Conservation (phyloP, 2,113 vertebrate genomes). For the Boulengeromyrus knoepffleri region DNA sequence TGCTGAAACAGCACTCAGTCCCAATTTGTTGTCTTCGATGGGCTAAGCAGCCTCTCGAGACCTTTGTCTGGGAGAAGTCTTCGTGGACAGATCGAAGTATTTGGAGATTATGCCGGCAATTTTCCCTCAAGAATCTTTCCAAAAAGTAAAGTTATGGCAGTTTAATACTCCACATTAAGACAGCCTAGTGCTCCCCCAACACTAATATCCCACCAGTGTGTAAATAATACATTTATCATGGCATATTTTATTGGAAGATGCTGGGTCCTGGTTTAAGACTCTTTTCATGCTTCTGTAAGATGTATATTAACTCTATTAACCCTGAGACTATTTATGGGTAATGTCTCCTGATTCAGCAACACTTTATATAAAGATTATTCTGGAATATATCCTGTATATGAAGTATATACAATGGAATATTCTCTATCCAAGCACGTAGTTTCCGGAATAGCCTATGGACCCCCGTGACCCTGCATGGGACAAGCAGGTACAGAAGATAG, state of each 20-base stretch:
- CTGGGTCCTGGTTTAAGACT: background rate
- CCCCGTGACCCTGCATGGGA: background rate
- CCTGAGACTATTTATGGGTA: background rate
- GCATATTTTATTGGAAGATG: background rate
- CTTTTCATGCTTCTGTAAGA: background rate
- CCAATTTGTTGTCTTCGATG: slow-evolving; percentile 5
- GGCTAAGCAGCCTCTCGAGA: slow-evolving; percentile 7
- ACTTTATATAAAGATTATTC: background rate
- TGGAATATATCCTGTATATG: background rate
- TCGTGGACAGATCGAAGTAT: slow-evolving; percentile 4
- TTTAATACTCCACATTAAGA: background rate
- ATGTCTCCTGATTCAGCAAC: background rate
- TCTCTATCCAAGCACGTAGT: background rate
- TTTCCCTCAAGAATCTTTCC: background rate
- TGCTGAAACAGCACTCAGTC: background rate
- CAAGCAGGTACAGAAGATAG: background rate
- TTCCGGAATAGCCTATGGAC: background rate
- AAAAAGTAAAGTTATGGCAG: background rate
- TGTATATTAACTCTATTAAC: background rate
- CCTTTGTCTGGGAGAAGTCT: background rate
- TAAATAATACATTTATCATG: background rate
- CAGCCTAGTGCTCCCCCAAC: too few relatives aligned
- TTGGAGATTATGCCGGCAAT: background rate
- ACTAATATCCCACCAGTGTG: background rate
- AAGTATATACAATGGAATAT: background rate